Evolutionary conservation across 2,113 vertebrate species (phyloP), one percentile per base, ranked within the genome.

Genomic region (Lontra canadensis): DNA sequence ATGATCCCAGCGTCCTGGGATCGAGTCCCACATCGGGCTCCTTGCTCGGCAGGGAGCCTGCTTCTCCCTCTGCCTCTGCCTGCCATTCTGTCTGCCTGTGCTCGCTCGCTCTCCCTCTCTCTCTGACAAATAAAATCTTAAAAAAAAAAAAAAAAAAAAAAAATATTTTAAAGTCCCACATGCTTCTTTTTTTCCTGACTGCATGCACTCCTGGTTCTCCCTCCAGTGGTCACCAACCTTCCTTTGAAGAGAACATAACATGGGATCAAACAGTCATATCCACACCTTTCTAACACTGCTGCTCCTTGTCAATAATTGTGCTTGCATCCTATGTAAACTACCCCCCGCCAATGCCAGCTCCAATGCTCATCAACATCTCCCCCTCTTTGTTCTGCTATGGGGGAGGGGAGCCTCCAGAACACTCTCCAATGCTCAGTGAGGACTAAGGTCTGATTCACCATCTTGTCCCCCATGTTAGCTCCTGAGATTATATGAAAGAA

Each of bases 381-480:
- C 49, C 42, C 13, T 63, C 29, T 81, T 21, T 14, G 6, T 26
- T 34, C 81, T 61, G 29, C 18, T 47, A n/a, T 7, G 69, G 23
- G 17, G 65, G 69, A 23, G 13, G 65, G 18, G 25, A 9, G 20
- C 10, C 59, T 84, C 42, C 9, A 52, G 31, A 39, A 69, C 65
- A 20, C 23, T 49, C 34, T 20, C 78, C 34, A 25, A 4, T 6
- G n/a, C 26, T 57, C 90, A 49, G 17, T 9, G 15, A 87, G 67
- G 74, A 36, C 42, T 9, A 7, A 8, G 39, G 21, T 8, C 6
- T 20, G 34, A 86, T 18, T 13, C 39, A 55, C n/a, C 69, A 88
- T n/a, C 57, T 47, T 23, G 3, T 14, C 26, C 9, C 25, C 69
- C 39, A 17, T 0, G 0, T 63, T 47, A 57, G 1, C 29, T 39